Evolutionary conservation across 2,888 invertebrate species (phyloP).

Genomic region (Cremastobaeus sp.): DNA sequence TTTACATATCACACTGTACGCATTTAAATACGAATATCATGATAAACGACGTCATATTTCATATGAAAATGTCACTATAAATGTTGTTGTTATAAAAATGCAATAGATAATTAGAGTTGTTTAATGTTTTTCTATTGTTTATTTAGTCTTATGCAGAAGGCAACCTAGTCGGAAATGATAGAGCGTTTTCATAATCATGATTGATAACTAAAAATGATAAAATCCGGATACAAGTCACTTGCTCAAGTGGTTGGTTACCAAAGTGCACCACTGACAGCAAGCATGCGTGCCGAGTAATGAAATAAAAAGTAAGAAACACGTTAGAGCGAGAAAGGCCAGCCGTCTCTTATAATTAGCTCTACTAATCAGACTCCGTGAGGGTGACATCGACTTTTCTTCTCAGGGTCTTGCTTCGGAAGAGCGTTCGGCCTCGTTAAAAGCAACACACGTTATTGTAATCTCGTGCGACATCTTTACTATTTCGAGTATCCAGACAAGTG

Average conservation of each 20-base stretch:
- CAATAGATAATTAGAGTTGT: too few species aligned
- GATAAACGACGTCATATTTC: too few species aligned
- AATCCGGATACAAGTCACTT: conserved; percentile 13
- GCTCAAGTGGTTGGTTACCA: conserved; percentile 53
- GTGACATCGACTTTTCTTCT: conserved; percentile 48
- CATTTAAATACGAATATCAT: too few species aligned
- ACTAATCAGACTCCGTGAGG: conserved; percentile 66
- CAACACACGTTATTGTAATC: conserved; percentile 56
- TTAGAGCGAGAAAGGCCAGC: conserved; percentile 62
- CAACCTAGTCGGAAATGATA: too few species aligned
- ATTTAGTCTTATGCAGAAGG: too few species aligned
- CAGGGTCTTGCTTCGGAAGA: conserved; percentile 60
- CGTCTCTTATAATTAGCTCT: conserved; percentile 69
- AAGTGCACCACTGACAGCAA: conserved; percentile 50
- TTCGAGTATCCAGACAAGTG: conserved; percentile 6
- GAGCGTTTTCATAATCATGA: too few species aligned
- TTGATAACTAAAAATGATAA: conserved; percentile 5
- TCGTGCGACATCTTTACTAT: conserved; percentile 62
- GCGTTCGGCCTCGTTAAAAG: conserved; percentile 41
- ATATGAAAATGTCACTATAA: too few species aligned
- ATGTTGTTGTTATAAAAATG: too few species aligned
- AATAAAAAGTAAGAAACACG: conserved; percentile 65
- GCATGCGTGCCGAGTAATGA: conserved; percentile 57
- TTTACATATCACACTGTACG: too few species aligned
- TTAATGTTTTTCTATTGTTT: too few species aligned